Percentiles rank a stretch among this genome's conserved stretches.
phyloP scores from a whole-genome alignment of 1,140 invertebrate species.

The Aphidius gifuensis region DNA sequence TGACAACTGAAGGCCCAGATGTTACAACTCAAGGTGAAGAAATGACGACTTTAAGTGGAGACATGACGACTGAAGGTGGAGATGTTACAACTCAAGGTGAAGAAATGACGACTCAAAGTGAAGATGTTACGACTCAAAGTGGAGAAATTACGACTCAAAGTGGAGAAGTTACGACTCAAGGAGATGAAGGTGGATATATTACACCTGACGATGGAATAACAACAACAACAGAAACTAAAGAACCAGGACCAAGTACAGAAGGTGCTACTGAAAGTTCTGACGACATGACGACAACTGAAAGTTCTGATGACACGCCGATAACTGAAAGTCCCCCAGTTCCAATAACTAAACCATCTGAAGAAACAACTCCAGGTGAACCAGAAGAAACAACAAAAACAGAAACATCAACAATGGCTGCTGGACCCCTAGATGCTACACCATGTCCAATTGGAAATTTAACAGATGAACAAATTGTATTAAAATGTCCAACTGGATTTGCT shows the following conservation, averaged over 20 bases:
- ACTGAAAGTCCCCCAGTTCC: conserved; percentile 4
- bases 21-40: conserved; percentile 22
- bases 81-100: conserved; percentile 22
- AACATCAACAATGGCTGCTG: conserved; percentile 20
- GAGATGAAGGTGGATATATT: conserved; percentile 24
- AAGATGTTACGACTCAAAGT: conserved; percentile 25
- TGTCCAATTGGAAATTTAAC: conserved; percentile 45
- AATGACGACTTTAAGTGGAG: conserved; percentile 23
- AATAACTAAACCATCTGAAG: conserved; percentile 18
- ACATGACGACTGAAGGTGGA: conserved; percentile 25
- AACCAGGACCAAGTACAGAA: conserved; percentile 26
- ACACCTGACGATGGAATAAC: conserved; percentile 11
- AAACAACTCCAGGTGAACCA: conserved; percentile 21
- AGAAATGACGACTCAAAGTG: conserved; percentile 22
- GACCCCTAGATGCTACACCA: conserved; percentile 18
- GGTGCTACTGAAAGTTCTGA: conserved; percentile 5
- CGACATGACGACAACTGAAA: conserved; percentile 22
- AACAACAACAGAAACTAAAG: background rate
- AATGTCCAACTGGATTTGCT: conserved; percentile 75
- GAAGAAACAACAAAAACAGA: conserved; percentile 30
- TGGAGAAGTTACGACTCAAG: conserved; percentile 19
- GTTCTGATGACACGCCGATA: conserved; percentile 14
- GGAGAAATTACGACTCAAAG: conserved; percentile 8
- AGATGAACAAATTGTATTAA: conserved; percentile 66
- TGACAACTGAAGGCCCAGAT: conserved; percentile 28